phyloP scores from a whole-genome alignment of 2,888 invertebrate genomes.

The Drosophila subquinaria region DNA sequence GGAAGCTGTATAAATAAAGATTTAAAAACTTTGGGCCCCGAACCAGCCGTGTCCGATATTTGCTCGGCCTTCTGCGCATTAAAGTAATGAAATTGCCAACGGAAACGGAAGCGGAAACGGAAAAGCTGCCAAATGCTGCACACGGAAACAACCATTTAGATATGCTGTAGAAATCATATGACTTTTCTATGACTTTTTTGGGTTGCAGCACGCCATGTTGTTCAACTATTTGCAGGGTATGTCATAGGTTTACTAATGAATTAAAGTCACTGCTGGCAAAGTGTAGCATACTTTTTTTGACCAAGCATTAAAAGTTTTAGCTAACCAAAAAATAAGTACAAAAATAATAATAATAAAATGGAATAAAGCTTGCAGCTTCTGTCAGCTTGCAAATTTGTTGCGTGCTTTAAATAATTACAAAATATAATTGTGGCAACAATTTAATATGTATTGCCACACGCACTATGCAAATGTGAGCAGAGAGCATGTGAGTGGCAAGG shows the following conservation, averaged over 20 bases:
- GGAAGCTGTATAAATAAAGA: slow-evolving; percentile 79
- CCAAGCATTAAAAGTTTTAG: slow-evolving; percentile 40
- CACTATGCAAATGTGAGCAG: slow-evolving; percentile 14
- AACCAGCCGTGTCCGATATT: slow-evolving; percentile 28
- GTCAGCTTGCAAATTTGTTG: slow-evolving; percentile 23
- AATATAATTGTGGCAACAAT: slow-evolving; percentile 30
- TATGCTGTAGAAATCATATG: slow-evolving; percentile 1
- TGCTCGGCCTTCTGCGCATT: slow-evolving; percentile 41
- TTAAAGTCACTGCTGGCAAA: slow-evolving; percentile 19
- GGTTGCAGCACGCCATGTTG: not conserved
- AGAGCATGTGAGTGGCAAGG: slow-evolving; percentile 1
- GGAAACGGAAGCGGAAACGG: slow-evolving; percentile 57
- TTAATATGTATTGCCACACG: slow-evolving; percentile 21
- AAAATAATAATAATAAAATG: slow-evolving; percentile 9
- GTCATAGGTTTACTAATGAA: slow-evolving; percentile 28
- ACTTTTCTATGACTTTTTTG: not conserved
- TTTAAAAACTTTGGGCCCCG: slow-evolving; percentile 68
- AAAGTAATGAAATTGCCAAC: slow-evolving; percentile 72
- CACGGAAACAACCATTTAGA: slow-evolving; percentile 22
- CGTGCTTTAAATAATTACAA: slow-evolving; percentile 56
- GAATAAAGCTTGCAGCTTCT: slow-evolving; percentile 19
- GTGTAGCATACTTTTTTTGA: slow-evolving; percentile 42
- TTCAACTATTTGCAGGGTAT: slow-evolving; percentile 11
- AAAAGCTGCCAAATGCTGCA: slow-evolving; percentile 52
- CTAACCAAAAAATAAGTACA: slow-evolving; percentile 12